Conservation (phyloP, 2,113 vertebrate genomes). For the Dascyllus trimaculatus region DNA sequence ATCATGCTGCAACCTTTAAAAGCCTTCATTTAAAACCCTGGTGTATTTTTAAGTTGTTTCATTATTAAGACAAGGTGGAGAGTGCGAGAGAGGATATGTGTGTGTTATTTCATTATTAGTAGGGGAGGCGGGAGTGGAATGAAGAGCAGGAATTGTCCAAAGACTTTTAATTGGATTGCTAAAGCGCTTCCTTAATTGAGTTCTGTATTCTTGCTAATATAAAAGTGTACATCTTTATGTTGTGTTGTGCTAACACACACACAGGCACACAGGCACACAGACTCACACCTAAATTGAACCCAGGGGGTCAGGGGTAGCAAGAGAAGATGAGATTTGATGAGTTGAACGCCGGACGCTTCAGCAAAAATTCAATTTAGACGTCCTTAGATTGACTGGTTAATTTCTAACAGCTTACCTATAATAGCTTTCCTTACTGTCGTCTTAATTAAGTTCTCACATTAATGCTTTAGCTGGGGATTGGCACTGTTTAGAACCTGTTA, state of each 20-base stretch:
- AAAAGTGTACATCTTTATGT: constrained; percentile 77
- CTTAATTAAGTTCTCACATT: constrained; percentile 84
- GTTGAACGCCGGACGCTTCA: constrained; percentile 76
- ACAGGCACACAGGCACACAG: constrained; percentile 11
- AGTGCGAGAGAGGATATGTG: constrained; percentile 52
- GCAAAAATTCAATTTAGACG: constrained; percentile 82
- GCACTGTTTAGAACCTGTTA: constrained; percentile 74
- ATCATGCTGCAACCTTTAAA: constrained; percentile 61
- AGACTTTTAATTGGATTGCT: constrained; percentile 84
- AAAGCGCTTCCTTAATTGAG: constrained; percentile 82
- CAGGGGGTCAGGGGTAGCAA: constrained; percentile 78
- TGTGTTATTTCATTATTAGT: constrained; percentile 80
- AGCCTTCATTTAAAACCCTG: constrained; percentile 73
- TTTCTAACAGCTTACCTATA: constrained; percentile 81
- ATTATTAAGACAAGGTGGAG: constrained; percentile 75
- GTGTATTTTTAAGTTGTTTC: constrained; percentile 82
- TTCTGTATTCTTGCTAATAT: constrained; percentile 80
- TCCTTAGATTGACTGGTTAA: constrained; percentile 80
- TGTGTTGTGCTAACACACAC: constrained; percentile 62
- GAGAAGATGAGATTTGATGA: constrained; percentile 78
- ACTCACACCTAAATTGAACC: constrained; percentile 77
- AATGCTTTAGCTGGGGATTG: constrained; percentile 73
- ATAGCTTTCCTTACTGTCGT: constrained; percentile 82
- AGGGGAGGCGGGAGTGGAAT: constrained; percentile 50
- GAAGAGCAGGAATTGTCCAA: constrained; percentile 78